Conservation (phyloP, 2,797 vertebrate genomes). For the Orestias chungarensis region DNA sequence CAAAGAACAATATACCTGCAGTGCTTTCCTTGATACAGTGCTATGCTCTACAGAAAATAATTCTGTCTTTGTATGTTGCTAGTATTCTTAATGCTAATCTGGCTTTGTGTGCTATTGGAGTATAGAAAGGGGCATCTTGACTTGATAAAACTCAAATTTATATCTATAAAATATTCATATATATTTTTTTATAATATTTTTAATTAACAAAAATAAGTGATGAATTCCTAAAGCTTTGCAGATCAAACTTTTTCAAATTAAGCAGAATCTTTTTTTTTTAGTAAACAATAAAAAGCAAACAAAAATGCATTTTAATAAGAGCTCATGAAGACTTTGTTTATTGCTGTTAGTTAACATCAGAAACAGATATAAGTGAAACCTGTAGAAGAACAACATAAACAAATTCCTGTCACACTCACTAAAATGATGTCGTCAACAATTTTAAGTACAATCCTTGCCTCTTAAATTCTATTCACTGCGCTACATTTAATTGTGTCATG, state of each 20-base stretch:
- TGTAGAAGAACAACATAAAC: background rate
- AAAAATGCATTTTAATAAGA: background rate
- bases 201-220: background rate
- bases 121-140: background rate
- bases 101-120: too few relatives aligned
- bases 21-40: constrained; percentile 38
- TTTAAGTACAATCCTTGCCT: background rate
- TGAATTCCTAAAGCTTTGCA: background rate
- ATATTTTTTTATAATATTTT: background rate
- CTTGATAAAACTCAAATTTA: background rate
- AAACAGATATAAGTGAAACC: background rate
- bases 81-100: too few relatives aligned
- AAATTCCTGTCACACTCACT: background rate
- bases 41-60: background rate
- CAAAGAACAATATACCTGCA: constrained; percentile 12
- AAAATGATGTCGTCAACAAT: background rate
- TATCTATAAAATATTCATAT: background rate
- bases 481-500: background rate
- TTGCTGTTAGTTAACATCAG: background rate
- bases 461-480: background rate
- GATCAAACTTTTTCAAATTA: background rate
- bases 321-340: background rate
- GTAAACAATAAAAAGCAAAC: background rate
- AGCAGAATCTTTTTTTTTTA: background rate
- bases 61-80: too few relatives aligned